phyloP scores from a whole-genome alignment of 2,888 invertebrate species.

The Xylota sylvarum region DNA sequence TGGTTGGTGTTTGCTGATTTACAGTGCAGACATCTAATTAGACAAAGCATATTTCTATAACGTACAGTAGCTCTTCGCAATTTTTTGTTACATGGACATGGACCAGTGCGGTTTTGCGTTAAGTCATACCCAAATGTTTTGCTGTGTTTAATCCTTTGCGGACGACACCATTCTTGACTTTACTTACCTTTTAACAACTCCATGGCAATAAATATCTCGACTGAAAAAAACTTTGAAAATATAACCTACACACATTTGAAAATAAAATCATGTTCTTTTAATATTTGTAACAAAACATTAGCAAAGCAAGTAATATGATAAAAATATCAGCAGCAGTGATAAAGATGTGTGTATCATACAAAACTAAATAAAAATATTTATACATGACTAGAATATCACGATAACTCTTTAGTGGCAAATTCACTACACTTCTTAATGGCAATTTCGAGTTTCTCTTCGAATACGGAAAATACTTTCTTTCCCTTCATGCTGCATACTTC shows the following conservation, averaged over 20 bases:
- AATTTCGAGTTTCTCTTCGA: conserved; percentile 88
- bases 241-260: background rate
- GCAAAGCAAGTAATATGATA: conserved; percentile 11
- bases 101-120: too few species aligned
- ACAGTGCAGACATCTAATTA: too few species aligned
- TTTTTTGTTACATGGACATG: too few species aligned
- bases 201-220: too few species aligned
- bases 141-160: too few species aligned
- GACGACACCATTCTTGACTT: too few species aligned
- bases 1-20: too few species aligned
- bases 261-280: conserved; percentile 24
- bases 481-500: conserved; percentile 89
- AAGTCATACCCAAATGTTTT: too few species aligned
- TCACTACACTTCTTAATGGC: conserved; percentile 87
- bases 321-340: conserved; percentile 38
- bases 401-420: conserved; percentile 83
- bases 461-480: conserved; percentile 86
- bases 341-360: conserved; percentile 40
- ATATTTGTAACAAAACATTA: conserved; percentile 49
- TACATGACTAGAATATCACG: conserved; percentile 70
- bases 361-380: conserved; percentile 32
- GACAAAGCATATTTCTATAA: too few species aligned
- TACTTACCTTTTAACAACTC: too few species aligned
- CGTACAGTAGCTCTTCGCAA: too few species aligned
- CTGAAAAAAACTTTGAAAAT: background rate